A percentile compares a stretch with the other conserved stretches of the same genome.
Conservation (phyloP, 2,888 invertebrate genomes). For the Lepeophtheirus nordmannii region DNA sequence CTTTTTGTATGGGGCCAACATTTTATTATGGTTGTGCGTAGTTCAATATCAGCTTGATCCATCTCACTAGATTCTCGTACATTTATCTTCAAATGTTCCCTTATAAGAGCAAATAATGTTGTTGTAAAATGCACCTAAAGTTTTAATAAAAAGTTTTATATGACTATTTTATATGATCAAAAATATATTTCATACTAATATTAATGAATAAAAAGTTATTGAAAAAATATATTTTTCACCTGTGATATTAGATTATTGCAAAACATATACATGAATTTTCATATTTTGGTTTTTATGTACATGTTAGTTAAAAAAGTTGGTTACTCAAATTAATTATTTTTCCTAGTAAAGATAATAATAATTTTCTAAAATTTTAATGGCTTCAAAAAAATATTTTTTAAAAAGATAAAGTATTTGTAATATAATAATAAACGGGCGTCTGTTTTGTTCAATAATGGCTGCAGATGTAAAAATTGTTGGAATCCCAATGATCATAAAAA, state of each 20-base stretch:
- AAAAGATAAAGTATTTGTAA: no score
- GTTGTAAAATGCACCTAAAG: constrained; percentile 80
- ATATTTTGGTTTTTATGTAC: no score
- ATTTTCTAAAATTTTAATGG: no score
- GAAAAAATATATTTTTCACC: not conserved
- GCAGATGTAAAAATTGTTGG: no score
- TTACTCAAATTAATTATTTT: no score
- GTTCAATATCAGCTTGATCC: constrained; percentile 65
- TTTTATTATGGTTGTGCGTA: constrained; percentile 79
- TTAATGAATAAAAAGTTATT: not conserved
- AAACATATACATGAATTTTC: not conserved
- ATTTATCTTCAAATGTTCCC: constrained; percentile 97
- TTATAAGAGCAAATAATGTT: constrained; percentile 92
- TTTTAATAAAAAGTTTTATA: not conserved
- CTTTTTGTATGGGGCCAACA: constrained; percentile 98
- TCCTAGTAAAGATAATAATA: no score
- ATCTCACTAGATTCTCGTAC: constrained; percentile 41
- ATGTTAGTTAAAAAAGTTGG: no score
- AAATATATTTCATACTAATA: not conserved
- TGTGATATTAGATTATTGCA: not conserved
- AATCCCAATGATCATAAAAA: no score
- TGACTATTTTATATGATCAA: not conserved
- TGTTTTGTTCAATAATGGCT: no score
- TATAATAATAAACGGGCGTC: no score
- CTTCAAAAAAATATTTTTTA: no score